Percentiles rank a stretch among this genome's conserved stretches.
Evolutionary conservation across 2,797 vertebrate genomes (phyloP).

Genomic region (Micromesistius poutassou): DNA sequence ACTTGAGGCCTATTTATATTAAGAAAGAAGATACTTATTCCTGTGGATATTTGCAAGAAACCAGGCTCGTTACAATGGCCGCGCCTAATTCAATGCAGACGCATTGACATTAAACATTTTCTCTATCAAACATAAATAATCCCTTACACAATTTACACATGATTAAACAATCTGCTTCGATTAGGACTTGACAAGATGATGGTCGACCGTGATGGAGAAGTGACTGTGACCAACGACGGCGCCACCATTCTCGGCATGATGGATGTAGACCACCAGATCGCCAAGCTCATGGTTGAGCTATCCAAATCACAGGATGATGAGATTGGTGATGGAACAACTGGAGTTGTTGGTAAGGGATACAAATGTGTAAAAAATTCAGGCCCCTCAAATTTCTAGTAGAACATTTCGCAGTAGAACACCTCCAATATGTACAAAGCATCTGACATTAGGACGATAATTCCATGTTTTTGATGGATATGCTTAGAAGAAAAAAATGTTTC

Average conservation of each 20-base stretch:
- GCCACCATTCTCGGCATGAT: conserved; percentile 98
- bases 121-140: too few species aligned
- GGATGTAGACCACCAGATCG: conserved; percentile 98
- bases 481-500: too few species aligned
- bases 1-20: not conserved
- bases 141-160: not conserved
- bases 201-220: conserved; percentile 96
- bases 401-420: too few species aligned
- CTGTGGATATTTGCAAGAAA: too few species aligned
- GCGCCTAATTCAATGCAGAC: too few species aligned
- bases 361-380: not conserved
- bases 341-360: conserved; percentile 87
- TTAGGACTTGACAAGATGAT: conserved; percentile 98
- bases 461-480: too few species aligned
- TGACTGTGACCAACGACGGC: conserved; percentile 97
- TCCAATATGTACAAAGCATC: too few species aligned
- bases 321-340: conserved; percentile 97
- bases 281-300: conserved; percentile 98
- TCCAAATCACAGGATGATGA: conserved; percentile 99
- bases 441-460: too few species aligned
- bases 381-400: not conserved
- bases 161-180: not conserved
- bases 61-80: too few species aligned
- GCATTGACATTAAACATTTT: too few species aligned
- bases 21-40: too few species aligned